Evolutionary conservation across 2,797 vertebrate genomes (phyloP).

Genomic region (Mergus octosetaceus): DNA sequence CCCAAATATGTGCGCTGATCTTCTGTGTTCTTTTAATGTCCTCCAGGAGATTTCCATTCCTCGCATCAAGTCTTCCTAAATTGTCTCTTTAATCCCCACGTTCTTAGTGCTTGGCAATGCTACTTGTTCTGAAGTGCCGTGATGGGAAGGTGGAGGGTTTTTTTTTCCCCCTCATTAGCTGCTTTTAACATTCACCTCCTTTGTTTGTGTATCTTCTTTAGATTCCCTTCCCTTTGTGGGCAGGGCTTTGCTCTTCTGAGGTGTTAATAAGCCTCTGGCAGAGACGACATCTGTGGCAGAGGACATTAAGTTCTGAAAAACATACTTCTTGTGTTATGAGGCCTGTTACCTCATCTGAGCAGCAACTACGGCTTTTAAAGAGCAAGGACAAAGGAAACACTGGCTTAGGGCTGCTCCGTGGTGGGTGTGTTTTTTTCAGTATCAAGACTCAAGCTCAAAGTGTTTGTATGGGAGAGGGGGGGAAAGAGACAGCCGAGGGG

Average conservation of each 20-base stretch:
- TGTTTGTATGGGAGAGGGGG: slow-evolving; percentile 37
- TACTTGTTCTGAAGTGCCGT: slow-evolving; percentile 66
- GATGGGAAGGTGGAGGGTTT: slow-evolving; percentile 61
- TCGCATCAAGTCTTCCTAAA: slow-evolving; percentile 65
- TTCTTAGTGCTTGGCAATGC: slow-evolving; percentile 66
- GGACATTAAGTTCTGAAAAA: slow-evolving; percentile 75
- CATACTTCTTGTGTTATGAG: slow-evolving; percentile 61
- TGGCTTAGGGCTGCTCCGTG: slow-evolving; percentile 57
- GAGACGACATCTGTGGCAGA: slow-evolving; percentile 75
- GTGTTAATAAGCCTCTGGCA: slow-evolving; percentile 76
- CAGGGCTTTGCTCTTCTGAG: slow-evolving; percentile 72
- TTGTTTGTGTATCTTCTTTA: slow-evolving; percentile 77
- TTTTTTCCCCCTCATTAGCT: slow-evolving; percentile 69
- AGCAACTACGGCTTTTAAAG: slow-evolving; percentile 61
- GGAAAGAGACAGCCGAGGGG: slow-evolving; percentile 4
- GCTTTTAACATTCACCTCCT: slow-evolving; percentile 76
- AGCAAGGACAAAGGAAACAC: slow-evolving; percentile 71
- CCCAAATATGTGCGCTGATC: not conserved
- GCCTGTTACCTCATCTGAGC: slow-evolving; percentile 65
- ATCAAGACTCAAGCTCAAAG: slow-evolving; percentile 56
- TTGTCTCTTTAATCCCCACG: slow-evolving; percentile 70
- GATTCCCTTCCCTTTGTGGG: slow-evolving; percentile 72
- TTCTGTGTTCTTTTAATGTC: slow-evolving; percentile 45
- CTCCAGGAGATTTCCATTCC: slow-evolving; percentile 67
- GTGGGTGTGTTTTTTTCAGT: slow-evolving; percentile 6